Percentiles rank a stretch among this genome's conserved stretches.
These are phyloP conservation scores for Gallinago nigripennis DNA, from an alignment of 2,797 vertebrate genomes.

Conservation along the genomic window DNA sequence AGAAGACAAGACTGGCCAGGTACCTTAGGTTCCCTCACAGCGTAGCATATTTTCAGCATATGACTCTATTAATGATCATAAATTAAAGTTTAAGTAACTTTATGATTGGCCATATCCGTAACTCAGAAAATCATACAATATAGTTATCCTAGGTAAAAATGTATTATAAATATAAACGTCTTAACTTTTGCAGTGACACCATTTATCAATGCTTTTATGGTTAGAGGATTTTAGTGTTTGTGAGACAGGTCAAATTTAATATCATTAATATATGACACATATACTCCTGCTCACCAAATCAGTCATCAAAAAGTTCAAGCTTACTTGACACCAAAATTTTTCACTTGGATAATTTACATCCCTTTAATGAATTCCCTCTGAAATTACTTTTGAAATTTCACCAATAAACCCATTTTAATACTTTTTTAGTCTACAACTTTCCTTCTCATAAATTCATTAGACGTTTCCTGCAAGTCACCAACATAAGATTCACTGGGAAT, in stretches of 20 bases:
- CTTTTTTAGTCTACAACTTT: background rate
- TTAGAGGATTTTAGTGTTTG: background rate
- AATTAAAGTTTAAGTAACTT: background rate
- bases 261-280: background rate
- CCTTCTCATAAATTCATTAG: background rate
- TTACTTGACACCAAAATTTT: background rate
- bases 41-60: background rate
- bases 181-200: background rate
- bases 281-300: background rate
- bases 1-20: background rate
- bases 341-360: background rate
- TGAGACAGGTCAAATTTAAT: background rate
- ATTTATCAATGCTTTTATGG: background rate
- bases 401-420: background rate
- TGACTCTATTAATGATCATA: background rate
- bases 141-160: background rate
- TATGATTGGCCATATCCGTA: background rate
- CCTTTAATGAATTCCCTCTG: background rate
- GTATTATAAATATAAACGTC: background rate
- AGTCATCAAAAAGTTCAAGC: background rate
- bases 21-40: background rate
- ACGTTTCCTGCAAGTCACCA: background rate
- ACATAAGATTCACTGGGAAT: background rate
- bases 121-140: background rate
- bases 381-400: constrained; percentile 21